These are phyloP conservation scores for Muntiacus reevesi DNA, from an alignment of 2,113 vertebrate species.

Conservation along the genomic window DNA sequence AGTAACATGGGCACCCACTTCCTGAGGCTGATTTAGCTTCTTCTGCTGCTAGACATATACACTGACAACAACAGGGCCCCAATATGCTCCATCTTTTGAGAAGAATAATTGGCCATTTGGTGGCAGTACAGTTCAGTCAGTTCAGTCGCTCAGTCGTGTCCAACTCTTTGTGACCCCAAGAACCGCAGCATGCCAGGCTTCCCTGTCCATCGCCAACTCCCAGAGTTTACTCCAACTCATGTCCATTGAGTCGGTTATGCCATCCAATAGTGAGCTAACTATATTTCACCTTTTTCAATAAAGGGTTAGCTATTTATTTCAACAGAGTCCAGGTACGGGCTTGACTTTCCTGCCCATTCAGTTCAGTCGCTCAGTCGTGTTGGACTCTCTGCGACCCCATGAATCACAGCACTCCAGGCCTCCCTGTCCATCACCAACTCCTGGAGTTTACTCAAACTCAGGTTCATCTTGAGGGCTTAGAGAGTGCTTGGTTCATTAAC, in stretches of 20 bases:
- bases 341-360: not conserved
- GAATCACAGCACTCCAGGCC: rapidly evolving
- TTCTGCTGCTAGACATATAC: not conserved
- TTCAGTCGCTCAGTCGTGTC: not conserved
- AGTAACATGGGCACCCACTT: not conserved
- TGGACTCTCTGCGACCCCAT: rapidly evolving
- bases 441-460: rapidly evolving
- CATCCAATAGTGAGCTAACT: not conserved
- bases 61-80: not conserved
- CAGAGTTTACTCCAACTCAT: not conserved
- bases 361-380: rapidly evolving
- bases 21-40: not conserved
- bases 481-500: not conserved
- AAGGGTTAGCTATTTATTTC: not conserved
- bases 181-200: rapidly evolving
- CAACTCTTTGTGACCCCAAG: rapidly evolving
- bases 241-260: not conserved
- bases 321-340: not conserved
- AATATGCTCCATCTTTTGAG: not conserved
- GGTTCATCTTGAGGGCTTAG: rapidly evolving
- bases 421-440: not conserved
- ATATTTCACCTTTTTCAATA: not conserved
- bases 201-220: rapidly evolving
- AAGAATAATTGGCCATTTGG: not conserved
- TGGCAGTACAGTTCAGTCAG: not conserved